A percentile compares a stretch with the other conserved stretches of the same genome.
Evolutionary conservation across 2,888 invertebrate genomes (phyloP).

Genomic region (Helicoverpa assulta): DNA sequence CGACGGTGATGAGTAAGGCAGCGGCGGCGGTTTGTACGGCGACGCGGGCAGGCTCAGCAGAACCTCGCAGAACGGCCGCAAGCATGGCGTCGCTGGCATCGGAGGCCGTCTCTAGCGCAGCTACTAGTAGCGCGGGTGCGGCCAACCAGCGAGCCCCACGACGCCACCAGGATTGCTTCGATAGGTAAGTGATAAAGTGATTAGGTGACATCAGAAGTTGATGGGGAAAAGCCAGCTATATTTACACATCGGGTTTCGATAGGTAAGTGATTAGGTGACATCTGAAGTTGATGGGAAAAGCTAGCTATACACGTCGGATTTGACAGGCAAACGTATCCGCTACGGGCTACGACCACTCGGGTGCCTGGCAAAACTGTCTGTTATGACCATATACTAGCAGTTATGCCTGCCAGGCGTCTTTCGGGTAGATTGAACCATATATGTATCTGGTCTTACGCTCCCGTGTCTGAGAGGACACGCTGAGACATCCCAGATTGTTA

Average conservation of each 20-base stretch:
- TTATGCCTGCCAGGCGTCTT: no score
- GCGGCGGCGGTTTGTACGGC: constrained; percentile 76
- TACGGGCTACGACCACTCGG: no score
- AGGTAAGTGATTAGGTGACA: not conserved
- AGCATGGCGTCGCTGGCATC: constrained; percentile 84
- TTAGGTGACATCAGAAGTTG: not conserved
- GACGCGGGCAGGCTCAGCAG: constrained; percentile 71
- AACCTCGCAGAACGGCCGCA: constrained; percentile 77
- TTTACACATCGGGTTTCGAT: constrained; percentile 62
- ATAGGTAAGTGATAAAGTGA: not conserved
- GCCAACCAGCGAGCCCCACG: constrained; percentile 85
- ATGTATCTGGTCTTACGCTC: no score
- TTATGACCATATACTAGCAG: no score
- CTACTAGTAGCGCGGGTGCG: constrained; percentile 83
- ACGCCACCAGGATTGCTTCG: constrained; percentile 86
- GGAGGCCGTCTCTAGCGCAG: constrained; percentile 82
- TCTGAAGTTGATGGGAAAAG: no score
- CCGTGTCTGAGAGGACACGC: no score
- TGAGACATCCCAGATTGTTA: no score
- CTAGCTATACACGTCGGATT: not conserved
- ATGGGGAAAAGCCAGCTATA: no score
- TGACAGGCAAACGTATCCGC: not conserved
- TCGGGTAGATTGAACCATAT: no score
- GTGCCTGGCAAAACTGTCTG: no score
- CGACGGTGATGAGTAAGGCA: constrained; percentile 80